phyloP scores from a whole-genome alignment of 2,113 vertebrate species.

The Seriola rivoliana region DNA sequence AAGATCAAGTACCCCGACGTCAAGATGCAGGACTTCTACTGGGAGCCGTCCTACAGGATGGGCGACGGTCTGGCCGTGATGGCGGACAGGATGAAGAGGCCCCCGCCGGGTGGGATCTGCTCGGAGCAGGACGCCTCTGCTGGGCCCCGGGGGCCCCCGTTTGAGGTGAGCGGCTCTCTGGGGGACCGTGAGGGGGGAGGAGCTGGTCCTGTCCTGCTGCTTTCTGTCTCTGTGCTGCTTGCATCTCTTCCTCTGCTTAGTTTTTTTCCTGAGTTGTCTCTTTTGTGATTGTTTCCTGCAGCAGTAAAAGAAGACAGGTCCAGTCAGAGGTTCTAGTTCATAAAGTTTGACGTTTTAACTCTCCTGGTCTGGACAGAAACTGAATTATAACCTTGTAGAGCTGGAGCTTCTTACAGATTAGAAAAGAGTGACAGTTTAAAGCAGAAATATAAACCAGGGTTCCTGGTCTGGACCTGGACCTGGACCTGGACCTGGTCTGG shows the following conservation, averaged over 20 bases:
- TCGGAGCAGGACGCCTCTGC: constrained; percentile 89
- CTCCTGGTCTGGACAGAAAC: too few species aligned
- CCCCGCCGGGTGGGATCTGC: constrained; percentile 87
- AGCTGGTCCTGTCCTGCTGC: constrained; percentile 1
- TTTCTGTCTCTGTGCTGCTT: constrained; percentile 16
- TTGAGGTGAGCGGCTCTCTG: constrained; percentile 87
- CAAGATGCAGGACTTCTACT: constrained; percentile 94
- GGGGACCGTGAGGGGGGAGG: not conserved
- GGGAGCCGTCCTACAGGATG: constrained; percentile 91
- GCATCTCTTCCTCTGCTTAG: not conserved
- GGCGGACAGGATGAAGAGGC: constrained; percentile 85
- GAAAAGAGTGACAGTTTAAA: too few species aligned
- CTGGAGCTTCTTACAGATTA: too few species aligned
- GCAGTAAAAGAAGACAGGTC: too few species aligned
- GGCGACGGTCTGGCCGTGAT: constrained; percentile 80
- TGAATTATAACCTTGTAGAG: too few species aligned
- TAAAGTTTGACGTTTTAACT: too few species aligned
- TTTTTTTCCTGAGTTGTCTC: too few species aligned
- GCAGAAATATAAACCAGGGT: too few species aligned
- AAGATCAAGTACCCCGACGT: constrained; percentile 95
- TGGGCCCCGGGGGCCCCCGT: constrained; percentile 85
- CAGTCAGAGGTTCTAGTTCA: too few species aligned
- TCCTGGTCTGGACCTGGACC: too few species aligned
- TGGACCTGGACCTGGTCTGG: too few species aligned
- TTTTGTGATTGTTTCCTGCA: too few species aligned